A percentile compares a stretch with the other conserved stretches of the same genome.
Evolutionary conservation across 2,113 vertebrate genomes (phyloP).

Genomic region (Oncorhynchus keta): DNA sequence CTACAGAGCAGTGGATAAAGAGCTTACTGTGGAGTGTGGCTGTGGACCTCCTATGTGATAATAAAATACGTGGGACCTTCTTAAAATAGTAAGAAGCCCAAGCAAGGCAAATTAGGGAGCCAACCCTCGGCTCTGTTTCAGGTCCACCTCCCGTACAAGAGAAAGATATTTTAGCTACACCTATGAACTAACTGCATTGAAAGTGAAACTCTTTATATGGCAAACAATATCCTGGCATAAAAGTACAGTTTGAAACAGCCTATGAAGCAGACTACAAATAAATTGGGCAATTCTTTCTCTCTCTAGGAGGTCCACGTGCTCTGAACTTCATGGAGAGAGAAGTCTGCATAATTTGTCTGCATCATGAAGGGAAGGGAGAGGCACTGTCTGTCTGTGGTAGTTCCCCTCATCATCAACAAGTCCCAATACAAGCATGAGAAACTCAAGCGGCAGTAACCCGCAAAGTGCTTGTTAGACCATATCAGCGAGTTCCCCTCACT

Average conservation of each 20-base stretch:
- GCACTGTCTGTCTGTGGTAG: conserved; percentile 40
- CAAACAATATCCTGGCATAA: background rate
- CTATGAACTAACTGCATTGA: background rate
- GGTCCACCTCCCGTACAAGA: conserved; percentile 9
- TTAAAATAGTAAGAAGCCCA: conserved; percentile 33
- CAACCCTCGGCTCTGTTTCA: conserved; percentile 18
- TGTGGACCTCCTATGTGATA: conserved; percentile 21
- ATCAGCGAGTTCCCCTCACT: conserved; percentile 22
- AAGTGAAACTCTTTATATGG: conserved; percentile 12
- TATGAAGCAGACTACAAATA: conserved; percentile 12
- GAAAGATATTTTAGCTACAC: conserved; percentile 1
- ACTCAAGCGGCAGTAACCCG: conserved; percentile 31
- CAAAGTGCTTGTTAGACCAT: conserved; percentile 31
- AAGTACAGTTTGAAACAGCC: background rate
- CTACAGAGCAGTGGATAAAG: conserved; percentile 14
- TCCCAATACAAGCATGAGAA: conserved; percentile 17
- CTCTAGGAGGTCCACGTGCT: too few relatives aligned
- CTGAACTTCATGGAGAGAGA: too few relatives aligned
- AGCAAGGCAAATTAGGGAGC: conserved; percentile 27
- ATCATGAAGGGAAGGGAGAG: conserved; percentile 17
- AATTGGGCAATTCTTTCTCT: background rate
- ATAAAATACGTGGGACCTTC: conserved; percentile 36
- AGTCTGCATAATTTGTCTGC: background rate
- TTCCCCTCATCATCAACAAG: conserved; percentile 23
- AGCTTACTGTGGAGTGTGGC: background rate